Conservation (phyloP, 2,888 invertebrate species). For the Chrysina gloriosa region DNA sequence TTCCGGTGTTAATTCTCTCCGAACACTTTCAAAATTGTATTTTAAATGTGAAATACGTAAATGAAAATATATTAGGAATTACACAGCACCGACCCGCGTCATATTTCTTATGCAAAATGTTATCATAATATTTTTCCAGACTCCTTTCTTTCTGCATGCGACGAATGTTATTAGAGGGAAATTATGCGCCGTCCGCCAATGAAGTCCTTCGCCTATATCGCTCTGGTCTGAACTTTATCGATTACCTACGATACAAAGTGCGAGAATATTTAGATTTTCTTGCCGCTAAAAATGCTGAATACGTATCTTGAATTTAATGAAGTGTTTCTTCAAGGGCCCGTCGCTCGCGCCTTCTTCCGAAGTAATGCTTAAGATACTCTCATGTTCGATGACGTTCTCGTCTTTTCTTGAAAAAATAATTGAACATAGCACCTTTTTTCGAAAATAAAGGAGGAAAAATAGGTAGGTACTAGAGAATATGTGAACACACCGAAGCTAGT, state of each 20-base stretch:
- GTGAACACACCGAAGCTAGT: too few relatives aligned
- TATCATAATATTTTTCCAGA: conserved; percentile 13
- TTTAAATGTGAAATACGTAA: conserved; percentile 13
- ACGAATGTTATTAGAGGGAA: conserved; percentile 8
- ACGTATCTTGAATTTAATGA: conserved; percentile 20
- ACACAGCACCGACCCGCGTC: neutral
- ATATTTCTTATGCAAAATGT: conserved; percentile 28
- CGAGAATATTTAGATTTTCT: conserved; percentile 18
- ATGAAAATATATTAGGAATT: conserved; percentile 25
- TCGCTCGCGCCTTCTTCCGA: neutral
- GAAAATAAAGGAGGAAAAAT: too few relatives aligned
- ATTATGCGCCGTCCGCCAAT: conserved; percentile 22
- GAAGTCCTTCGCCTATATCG: conserved; percentile 17
- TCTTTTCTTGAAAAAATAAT: conserved; percentile 11
- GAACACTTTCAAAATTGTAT: conserved; percentile 6
- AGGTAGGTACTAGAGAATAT: too few relatives aligned
- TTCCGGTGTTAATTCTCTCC: conserved; percentile 20
- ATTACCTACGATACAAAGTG: conserved; percentile 12
- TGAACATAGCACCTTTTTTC: too few relatives aligned
- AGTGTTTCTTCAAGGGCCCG: conserved; percentile 3
- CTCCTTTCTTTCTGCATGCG: neutral
- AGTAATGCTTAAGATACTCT: neutral
- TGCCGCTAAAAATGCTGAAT: neutral
- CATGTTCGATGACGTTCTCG: neutral
- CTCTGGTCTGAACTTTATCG: conserved; percentile 14